Evolutionary conservation across 53 echinoderm and acorn worm genomes (phyloP).

Genomic region (Zoroaster sp.): DNA sequence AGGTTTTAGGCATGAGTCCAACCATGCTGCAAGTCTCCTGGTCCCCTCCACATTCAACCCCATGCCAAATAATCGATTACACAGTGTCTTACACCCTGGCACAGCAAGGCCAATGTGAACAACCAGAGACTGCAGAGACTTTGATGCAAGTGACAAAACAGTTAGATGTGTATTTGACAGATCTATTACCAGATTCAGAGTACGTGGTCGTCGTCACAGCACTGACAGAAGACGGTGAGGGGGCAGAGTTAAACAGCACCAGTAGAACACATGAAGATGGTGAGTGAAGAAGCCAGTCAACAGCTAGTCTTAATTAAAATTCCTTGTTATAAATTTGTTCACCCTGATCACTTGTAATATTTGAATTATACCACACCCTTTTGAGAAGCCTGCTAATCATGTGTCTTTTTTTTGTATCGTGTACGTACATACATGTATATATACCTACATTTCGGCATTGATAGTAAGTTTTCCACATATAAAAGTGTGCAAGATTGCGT

Average conservation of each 20-base stretch:
- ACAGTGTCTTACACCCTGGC: conserved; percentile 45
- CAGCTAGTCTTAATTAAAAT: too few relatives aligned
- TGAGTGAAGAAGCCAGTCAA: too few relatives aligned
- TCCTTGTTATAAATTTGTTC: too few relatives aligned
- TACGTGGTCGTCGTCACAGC: conserved; percentile 69
- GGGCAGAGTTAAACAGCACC: conserved; percentile 8
- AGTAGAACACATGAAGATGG: conserved; percentile 56
- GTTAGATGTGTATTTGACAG: background rate
- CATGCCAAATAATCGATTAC: conserved; percentile 65
- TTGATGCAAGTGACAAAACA: background rate
- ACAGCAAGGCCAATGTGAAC: conserved; percentile 58
- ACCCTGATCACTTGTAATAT: too few relatives aligned
- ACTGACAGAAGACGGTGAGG: conserved; percentile 40
- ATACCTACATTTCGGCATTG: too few relatives aligned
- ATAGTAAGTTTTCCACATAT: too few relatives aligned
- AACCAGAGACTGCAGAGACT: background rate
- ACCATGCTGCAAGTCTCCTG: conserved; percentile 44
- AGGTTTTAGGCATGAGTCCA: background rate
- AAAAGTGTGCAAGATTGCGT: too few relatives aligned
- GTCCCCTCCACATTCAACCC: conserved; percentile 42
- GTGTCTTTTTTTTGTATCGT: too few relatives aligned
- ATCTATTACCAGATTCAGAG: conserved; percentile 53
- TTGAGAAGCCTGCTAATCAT: too few relatives aligned
- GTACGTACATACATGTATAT: too few relatives aligned
- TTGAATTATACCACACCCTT: too few relatives aligned